These are phyloP conservation scores for Menidia menidia DNA, from an alignment of 2,797 vertebrate genomes.

Conservation along the genomic window DNA sequence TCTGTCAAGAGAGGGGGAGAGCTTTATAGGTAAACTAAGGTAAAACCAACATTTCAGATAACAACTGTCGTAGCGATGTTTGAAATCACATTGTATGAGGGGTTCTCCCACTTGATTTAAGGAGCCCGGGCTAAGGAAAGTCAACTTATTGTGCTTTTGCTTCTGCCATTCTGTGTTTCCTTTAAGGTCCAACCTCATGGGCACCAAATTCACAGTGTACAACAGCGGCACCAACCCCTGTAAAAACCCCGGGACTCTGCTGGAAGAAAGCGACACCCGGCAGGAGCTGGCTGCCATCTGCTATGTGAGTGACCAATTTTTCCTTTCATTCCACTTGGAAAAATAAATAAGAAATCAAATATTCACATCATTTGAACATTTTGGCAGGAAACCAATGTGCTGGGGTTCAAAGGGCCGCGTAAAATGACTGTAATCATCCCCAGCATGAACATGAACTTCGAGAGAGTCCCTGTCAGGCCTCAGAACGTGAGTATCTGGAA, in stretches of 20 bases:
- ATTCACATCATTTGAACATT: background rate
- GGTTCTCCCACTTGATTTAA: no score
- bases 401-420: constrained; percentile 96
- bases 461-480: constrained; percentile 90
- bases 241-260: constrained; percentile 86
- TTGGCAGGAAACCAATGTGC: constrained; percentile 93
- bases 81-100: background rate
- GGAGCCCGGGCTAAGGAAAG: no score
- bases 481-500: constrained; percentile 84
- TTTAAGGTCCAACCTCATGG: constrained; percentile 95
- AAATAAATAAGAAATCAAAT: background rate
- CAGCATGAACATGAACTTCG: constrained; percentile 95
- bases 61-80: no score
- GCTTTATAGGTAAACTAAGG: constrained; percentile 97
- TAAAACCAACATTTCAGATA: constrained; percentile 48
- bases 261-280: constrained; percentile 88
- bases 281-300: constrained; percentile 95
- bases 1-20: constrained; percentile 92
- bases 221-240: constrained; percentile 91
- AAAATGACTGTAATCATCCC: constrained; percentile 99
- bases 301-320: constrained; percentile 86
- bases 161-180: background rate
- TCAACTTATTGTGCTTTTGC: no score
- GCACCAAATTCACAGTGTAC: constrained; percentile 97
- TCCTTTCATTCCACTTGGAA: background rate